Base-by-base conservation (phyloP, 2,888 invertebrate genomes). In the Epinotia demarniana region DNA sequence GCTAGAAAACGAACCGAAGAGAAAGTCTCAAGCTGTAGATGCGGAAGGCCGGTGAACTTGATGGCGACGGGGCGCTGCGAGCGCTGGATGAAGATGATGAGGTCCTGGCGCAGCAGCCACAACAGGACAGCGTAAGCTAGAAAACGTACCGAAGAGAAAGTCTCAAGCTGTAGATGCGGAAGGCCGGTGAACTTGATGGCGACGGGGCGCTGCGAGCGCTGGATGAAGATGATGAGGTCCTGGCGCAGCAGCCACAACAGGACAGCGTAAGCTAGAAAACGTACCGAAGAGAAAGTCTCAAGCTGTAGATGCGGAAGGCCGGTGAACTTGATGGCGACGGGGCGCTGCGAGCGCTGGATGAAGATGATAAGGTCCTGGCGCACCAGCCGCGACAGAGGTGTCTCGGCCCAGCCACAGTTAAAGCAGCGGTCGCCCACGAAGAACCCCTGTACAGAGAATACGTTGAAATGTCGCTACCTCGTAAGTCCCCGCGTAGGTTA, bases 201-300 rank as follows among this genome's bases (percentile, higher is more conserved):
- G 67, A 92, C 82, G 0, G 91, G 90, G 13, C 83, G 80, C 79
- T 92, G 91, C 0, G 90, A 76, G 19, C 89, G 83, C 27, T 85
- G 77, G 3, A 91, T 87, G 39, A 92, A 78, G 64, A 89, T 82
- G 13, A 85, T 67, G 55, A 92, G 81, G 76, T 90, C 90, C 0
- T 55, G 67, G 0, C 87, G 81, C 13, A 91, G 53, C 77, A 92
- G 76, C 11, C 77, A 70, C 2, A 87, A 85, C 8, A 92, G 81
- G 39, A 39, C 8, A 39, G 9, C 39, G 53, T 53, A n/a, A n/a
- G 53, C 46, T 13, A 46, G 13, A 53, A n/a, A 53, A 53, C 82
- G 73, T 81, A 91, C 92, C 77, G 89, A 87, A 11, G 90, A 90
- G 77, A 90, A 92, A 0, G 91, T 91, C 78, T 91, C 91, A 0